Evolutionary conservation across 1,140 invertebrate genomes (phyloP).

Genomic region (Colletes gigas): DNA sequence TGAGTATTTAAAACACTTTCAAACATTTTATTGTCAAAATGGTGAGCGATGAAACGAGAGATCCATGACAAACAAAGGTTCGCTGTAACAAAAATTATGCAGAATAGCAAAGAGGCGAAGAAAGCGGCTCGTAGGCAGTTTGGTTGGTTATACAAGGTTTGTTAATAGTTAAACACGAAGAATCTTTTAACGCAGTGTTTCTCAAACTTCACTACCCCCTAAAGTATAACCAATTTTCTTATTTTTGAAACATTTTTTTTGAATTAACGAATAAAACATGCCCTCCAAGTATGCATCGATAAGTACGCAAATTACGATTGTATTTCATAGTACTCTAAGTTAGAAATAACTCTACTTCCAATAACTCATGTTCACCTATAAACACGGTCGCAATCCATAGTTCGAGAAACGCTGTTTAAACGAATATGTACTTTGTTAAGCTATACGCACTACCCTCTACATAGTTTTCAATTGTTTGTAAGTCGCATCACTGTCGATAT

Average conservation of each 20-base stretch:
- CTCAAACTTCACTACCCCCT: no score
- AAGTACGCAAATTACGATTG: no score
- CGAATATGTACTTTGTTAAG: background rate
- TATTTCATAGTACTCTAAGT: no score
- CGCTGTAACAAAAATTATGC: slow-evolving; percentile 34
- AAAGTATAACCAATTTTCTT: no score
- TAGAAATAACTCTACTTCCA: no score
- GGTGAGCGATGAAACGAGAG: slow-evolving; percentile 17
- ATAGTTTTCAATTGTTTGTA: no score
- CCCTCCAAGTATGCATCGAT: no score
- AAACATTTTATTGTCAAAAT: slow-evolving; percentile 5
- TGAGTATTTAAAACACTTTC: background rate
- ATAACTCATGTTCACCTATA: no score
- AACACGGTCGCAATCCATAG: no score
- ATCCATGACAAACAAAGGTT: background rate
- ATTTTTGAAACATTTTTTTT: no score
- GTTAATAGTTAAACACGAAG: slow-evolving; percentile 2
- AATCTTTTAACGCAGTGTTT: background rate
- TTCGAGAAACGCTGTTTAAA: background rate
- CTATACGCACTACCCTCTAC: background rate
- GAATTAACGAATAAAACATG: no score
- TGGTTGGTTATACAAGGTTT: slow-evolving; percentile 52
- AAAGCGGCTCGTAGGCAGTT: slow-evolving; percentile 27
- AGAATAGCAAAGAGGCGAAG: slow-evolving; percentile 7
- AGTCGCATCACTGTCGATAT: background rate